phyloP scores from a whole-genome alignment of 2,797 vertebrate genomes.

The Danio kyathit region DNA sequence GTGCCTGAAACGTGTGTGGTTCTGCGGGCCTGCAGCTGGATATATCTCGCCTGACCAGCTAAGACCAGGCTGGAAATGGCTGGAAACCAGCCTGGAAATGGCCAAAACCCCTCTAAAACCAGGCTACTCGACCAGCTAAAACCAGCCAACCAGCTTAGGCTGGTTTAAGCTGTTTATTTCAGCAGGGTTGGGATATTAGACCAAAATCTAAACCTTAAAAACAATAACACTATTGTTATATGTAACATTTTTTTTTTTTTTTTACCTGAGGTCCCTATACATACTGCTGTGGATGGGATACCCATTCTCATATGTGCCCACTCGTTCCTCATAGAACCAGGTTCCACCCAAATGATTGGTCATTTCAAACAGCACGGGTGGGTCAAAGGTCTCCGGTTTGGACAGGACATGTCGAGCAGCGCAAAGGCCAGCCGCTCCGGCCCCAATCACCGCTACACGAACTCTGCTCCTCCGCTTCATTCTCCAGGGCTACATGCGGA shows the following conservation, averaged over 20 bases:
- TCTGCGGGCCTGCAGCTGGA: no score
- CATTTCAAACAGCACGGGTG: constrained; percentile 80
- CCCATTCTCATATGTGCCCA: constrained; percentile 53
- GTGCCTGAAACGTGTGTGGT: no score
- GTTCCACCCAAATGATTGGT: constrained; percentile 76
- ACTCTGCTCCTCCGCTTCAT: constrained; percentile 56
- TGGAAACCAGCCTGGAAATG: no score
- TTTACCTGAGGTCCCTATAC: constrained; percentile 82
- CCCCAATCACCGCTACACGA: constrained; percentile 81
- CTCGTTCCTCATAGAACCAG: constrained; percentile 81
- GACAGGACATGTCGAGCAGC: constrained; percentile 79
- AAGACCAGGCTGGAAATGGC: no score
- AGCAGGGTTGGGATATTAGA: constrained; percentile 1
- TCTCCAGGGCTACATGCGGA: neutral
- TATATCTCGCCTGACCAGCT: no score
- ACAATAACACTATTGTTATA: neutral
- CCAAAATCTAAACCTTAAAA: neutral
- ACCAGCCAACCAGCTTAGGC: no score
- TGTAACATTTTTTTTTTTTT: no score
- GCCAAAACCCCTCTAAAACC: no score
- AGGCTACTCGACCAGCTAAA: no score
- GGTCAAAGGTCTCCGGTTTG: constrained; percentile 65
- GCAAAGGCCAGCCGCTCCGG: constrained; percentile 81
- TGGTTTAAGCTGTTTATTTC: no score
- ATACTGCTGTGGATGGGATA: constrained; percentile 79